phyloP scores from a whole-genome alignment of 92 coral and sea anemone species.

The Zoanthus sansibaricus region DNA sequence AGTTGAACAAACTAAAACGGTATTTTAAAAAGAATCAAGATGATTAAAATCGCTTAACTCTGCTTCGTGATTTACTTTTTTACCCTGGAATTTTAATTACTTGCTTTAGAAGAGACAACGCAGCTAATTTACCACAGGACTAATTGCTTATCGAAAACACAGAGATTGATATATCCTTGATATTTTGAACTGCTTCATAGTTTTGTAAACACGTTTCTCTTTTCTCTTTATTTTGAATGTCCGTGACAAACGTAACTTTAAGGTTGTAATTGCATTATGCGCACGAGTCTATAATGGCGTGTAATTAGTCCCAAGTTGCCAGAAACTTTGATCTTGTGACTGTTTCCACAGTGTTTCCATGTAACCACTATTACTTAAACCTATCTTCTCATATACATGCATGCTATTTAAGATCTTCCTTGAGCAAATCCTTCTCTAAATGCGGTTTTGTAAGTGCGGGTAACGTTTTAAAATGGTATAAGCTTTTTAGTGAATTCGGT shows the following conservation, averaged over 20 bases:
- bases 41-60: not conserved
- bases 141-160: not conserved
- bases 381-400: not conserved
- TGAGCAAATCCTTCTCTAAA: slow-evolving; percentile 20
- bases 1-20: not conserved
- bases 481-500: not conserved
- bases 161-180: not conserved
- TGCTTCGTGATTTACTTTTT: not conserved
- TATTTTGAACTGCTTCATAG: not conserved
- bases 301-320: slow-evolving; percentile 30
- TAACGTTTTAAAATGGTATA: not conserved
- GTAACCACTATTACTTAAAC: not conserved
- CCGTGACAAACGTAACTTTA: not conserved
- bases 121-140: not conserved
- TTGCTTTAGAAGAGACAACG: not conserved
- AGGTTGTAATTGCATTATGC: slow-evolving; percentile 19
- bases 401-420: slow-evolving; percentile 13
- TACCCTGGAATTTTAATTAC: slow-evolving; percentile 40
- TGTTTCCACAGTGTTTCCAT: not conserved
- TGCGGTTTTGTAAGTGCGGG: not conserved
- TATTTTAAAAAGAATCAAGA: not conserved
- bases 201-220: not conserved
- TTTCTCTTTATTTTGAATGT: not conserved
- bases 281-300: slow-evolving; percentile 5
- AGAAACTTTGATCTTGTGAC: not conserved